Base-by-base conservation (phyloP, 2,888 invertebrate species). In the Apamea monoglypha region DNA sequence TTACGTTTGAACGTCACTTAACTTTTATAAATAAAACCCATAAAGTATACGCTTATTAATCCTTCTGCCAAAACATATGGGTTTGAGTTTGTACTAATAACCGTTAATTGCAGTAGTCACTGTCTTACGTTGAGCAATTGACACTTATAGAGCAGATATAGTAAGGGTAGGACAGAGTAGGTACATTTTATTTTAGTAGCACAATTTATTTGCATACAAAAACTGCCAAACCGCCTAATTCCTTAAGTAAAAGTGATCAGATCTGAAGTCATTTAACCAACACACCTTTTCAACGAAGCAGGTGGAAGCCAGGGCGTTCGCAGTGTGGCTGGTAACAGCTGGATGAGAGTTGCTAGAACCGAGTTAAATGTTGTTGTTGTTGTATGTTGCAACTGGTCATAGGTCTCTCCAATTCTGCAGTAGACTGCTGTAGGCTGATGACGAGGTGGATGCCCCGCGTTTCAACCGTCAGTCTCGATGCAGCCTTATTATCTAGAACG, bases 401-500 rank as follows among this genome's bases (percentile, higher is more conserved):
- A 56, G 10, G 25, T 12, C 56, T 25, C n/a, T 59, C 56, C 12
- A 59, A 59, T 59, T 2, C 12, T 36, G 12, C 64, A 36, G 36
- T 36, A 1, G 12, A 36, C 63, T 18, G 18, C 21, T 63, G 32
- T 32, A 32, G 32, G 12, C 12, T 32, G 32, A 18, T 32, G 25
- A 2, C 14, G 64, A 21, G 4, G 4, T 61, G n/a, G 7, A 63
- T 32, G 3, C 7, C 25, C 7, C 1, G 36, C 79, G 64, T 74
- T 74, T 0, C 16, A 56, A 70, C 78, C 68, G 76, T 73, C 50
- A 25, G 25, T 74, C 21, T 74, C 8, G 3, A 70, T 14, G 36
- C 21, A 4, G n/a, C 78, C 74, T 81, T 83, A 80, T 56, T 40
- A 71, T 66, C 36, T 36, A 36, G 59, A 87, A 83, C 81, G 83